Conservation (phyloP, 2,888 invertebrate genomes). For the Baronia brevicornis region DNA sequence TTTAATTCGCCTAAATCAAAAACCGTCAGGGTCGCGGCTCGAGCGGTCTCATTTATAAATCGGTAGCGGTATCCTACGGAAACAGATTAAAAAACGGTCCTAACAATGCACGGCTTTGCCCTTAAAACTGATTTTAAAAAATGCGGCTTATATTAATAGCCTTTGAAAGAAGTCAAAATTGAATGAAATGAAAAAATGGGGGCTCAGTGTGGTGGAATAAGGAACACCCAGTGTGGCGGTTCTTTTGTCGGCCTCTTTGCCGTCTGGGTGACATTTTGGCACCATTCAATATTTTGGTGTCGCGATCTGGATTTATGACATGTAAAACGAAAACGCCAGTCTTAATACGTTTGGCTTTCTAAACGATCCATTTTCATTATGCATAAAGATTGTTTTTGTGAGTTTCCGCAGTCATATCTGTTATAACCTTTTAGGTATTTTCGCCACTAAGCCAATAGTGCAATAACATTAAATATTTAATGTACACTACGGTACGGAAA, state of each 20-base stretch:
- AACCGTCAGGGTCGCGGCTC: conserved; percentile 44
- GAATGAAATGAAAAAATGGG: conserved; percentile 73
- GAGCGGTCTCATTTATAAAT: conserved; percentile 64
- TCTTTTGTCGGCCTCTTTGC: conserved; percentile 68
- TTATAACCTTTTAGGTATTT: no score
- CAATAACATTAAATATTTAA: no score
- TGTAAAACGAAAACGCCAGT: conserved; percentile 52
- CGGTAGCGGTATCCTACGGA: conserved; percentile 75
- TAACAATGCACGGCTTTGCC: conserved; percentile 66
- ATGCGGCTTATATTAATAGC: conserved; percentile 74
- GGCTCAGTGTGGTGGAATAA: conserved; percentile 56
- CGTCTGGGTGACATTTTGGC: conserved; percentile 71
- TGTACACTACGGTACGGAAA: no score
- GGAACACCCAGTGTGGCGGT: conserved; percentile 71
- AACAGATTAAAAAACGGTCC: conserved; percentile 68
- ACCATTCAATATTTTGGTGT: conserved; percentile 74
- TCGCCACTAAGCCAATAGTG: no score
- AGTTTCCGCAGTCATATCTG: no score
- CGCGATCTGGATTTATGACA: conserved; percentile 70
- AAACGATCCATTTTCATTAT: conserved; percentile 9
- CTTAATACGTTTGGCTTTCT: conserved; percentile 24
- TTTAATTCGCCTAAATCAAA: conserved; percentile 69
- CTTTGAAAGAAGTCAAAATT: conserved; percentile 76
- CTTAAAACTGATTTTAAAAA: conserved; percentile 68
- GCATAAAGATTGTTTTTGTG: no score